Evolutionary conservation across 2,888 invertebrate species (phyloP).

Genomic region (Glaucopsyche alexis): DNA sequence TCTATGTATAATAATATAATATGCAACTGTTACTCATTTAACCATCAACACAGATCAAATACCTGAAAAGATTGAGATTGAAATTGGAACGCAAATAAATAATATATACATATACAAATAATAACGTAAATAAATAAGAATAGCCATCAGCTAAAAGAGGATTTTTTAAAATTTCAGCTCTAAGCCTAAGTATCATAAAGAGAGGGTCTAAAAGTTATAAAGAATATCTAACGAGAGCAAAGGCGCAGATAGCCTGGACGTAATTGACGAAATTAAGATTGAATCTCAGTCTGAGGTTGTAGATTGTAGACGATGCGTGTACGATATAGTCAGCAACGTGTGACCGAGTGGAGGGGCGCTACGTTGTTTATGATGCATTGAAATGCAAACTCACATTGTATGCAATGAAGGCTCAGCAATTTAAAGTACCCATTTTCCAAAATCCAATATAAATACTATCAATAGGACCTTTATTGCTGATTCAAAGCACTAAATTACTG

Average conservation of each 20-base stretch:
- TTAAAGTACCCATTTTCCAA: constrained; percentile 7
- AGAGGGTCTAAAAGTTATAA: neutral
- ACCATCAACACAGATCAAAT: neutral
- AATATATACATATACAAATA: too few relatives aligned
- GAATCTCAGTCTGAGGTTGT: neutral
- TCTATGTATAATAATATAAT: neutral
- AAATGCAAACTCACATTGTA: constrained; percentile 26
- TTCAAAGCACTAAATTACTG: neutral
- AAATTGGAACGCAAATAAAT: neutral
- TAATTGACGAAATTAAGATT: constrained; percentile 4
- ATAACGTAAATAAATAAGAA: too few relatives aligned
- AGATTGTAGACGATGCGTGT: constrained; percentile 3
- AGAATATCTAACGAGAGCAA: neutral
- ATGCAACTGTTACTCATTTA: neutral
- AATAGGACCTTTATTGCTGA: neutral
- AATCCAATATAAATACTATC: neutral
- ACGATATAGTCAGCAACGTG: constrained; percentile 18
- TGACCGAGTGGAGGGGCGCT: constrained; percentile 18
- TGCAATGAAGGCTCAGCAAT: constrained; percentile 3
- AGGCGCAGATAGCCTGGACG: neutral
- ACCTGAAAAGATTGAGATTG: neutral
- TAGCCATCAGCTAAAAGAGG: too few relatives aligned
- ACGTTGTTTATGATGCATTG: constrained; percentile 26
- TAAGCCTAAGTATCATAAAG: neutral
- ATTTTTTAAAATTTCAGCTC: too few relatives aligned